Evolutionary conservation across 2,797 vertebrate genomes (phyloP), one percentile per base, ranked within the genome.

Genomic region (Limnodromus scolopaceus): DNA sequence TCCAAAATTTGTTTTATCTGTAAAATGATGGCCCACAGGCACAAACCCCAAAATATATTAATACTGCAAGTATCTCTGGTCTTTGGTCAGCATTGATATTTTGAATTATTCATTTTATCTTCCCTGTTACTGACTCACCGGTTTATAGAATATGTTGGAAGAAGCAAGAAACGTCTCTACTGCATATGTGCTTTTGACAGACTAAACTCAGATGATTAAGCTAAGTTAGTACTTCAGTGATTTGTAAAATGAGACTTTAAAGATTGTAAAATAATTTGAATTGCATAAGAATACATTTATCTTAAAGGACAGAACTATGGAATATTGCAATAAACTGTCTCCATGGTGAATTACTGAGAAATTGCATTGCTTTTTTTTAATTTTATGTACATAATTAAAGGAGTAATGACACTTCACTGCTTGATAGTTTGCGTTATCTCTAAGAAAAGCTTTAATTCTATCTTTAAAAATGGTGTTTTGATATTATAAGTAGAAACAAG

Each of bases 71-170:
- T 17, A 83, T 45, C 85, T 81, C 74, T 77, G 63, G 11, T 48
- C 88, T 49, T 92, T 54, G 61, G 77, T 89, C 78, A 95, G 18
- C 22, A 69, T 34, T 71, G 13, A 82, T 95, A 75, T 87, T 84
- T 48, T 84, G 76, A 87, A 95, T 36, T 83, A 91, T 92, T 95
- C 24, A 91, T 95, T 96, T 92, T 64, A 46, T 95, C 48, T 69
- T 65, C 72, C 74, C 25, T 89, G n/a, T 18, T 90, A 76, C 39
- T 34, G 18, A 94, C 38, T 94, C 75, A 78, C 54, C 63, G n/a
- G 68, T 93, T 97, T 96, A 64, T 23, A 89, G 71, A 95, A 80
- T 45, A 68, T 7, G 43, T n/a, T 58, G 65, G 45, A 75, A 92
- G 45, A 87, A 88, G 16, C 7, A 58, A 69, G 49, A 90, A 84